Evolutionary conservation across 1,140 invertebrate genomes (phyloP), one percentile per base, ranked within the genome.

Genomic region (Asobara japonica): DNA sequence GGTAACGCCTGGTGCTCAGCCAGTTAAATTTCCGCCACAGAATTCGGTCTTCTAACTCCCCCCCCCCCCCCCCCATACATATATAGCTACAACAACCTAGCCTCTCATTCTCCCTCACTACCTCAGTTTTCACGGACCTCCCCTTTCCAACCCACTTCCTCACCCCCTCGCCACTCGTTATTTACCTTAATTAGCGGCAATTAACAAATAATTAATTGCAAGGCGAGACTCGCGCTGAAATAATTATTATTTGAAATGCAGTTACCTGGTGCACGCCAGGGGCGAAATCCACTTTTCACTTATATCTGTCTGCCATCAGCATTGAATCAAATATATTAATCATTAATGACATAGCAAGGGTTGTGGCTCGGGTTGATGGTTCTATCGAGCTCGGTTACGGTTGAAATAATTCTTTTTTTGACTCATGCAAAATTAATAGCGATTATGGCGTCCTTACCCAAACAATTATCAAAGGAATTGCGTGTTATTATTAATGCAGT

Each of bases 101-200:
- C 22, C 11, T 36, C 29, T 71, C 69, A 29, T 56, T 65, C 76
- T 25, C 65, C 74, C 71, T 61, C 67, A 60, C 25, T n/a, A 65
- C 61, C 41, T 33, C 64, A 79, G 82, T 83, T 61, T 56, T 78
- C 76, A 75, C 74, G 71, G 74, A 67, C 62, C 72, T 76, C 41
- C 71, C 64, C 65, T 72, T 27, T 70, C 69, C 70, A 41, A 69
- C 36, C 41, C 64, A 66, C 72, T 20, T 13, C 33, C 22, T 69
- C 69, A 20, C 41, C 69, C 76, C 22, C 65, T 74, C 69, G 33
- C 69, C 51, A 11, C 56, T 67, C 81, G 82, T 84, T 82, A 84
- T 82, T 84, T 83, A 79, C 74, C 78, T 77, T 82, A 84, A 82
- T 84, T 84, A 79, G 75, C 70, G 67, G 76, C 79, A 80, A 83